These are phyloP conservation scores for Sarotherodon lohbergeri DNA, from an alignment of 2,113 vertebrate species.

Conservation along the genomic window DNA sequence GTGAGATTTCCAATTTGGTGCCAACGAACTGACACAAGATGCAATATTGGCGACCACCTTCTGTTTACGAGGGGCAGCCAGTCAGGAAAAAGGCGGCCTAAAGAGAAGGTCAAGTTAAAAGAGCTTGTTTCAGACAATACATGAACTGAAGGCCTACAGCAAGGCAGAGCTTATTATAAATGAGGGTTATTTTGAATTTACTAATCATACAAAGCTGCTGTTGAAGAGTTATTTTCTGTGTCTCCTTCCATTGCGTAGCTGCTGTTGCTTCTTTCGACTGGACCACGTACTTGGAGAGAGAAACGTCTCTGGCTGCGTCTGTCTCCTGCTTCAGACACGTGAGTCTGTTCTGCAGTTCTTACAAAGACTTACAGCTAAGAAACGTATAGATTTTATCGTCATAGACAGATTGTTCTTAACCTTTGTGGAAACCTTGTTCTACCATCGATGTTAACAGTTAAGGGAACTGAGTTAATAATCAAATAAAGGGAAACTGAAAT, in stretches of 20 bases:
- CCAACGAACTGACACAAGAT: not conserved
- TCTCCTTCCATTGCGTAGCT: constrained; percentile 30
- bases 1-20: not conserved
- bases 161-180: not conserved
- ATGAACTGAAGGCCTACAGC: not conserved
- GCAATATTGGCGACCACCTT: not conserved
- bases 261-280: constrained; percentile 82
- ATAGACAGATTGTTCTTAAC: not conserved
- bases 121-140: not conserved
- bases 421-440: not conserved
- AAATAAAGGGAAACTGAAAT: not conserved
- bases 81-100: not conserved
- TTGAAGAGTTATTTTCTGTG: not conserved
- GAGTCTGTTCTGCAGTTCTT: constrained; percentile 56
- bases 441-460: not conserved
- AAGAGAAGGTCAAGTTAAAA: not conserved
- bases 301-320: constrained; percentile 79
- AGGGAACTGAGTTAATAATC: not conserved
- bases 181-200: not conserved
- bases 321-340: constrained; percentile 94
- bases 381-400: not conserved
- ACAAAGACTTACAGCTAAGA: not conserved
- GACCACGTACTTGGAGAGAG: constrained; percentile 85
- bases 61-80: not conserved
- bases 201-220: not conserved